Evolutionary conservation across 1,140 invertebrate genomes (phyloP), one percentile per base, ranked within the genome.

Genomic region (Drosophila arizonae): DNA sequence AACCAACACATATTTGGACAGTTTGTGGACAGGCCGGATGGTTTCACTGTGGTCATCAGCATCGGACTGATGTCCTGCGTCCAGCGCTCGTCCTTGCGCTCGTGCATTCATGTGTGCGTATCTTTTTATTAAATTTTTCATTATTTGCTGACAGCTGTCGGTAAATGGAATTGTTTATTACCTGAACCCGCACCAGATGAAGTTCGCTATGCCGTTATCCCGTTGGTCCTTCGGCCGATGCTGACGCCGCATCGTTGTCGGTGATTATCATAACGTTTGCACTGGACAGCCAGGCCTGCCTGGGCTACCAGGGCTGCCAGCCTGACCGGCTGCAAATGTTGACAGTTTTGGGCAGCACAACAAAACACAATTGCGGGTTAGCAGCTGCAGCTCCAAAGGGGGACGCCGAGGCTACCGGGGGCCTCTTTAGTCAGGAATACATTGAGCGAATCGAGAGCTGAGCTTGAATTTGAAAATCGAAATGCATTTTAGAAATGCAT

Each of bases 161-260:
- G 79, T 87, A 87, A 87, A 87, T 87, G 82, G 84, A 88, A 87
- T 87, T 87, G 82, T 87, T 87, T 82, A 87, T 87, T 87, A 87
- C 79, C 82, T 86, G 82, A 48, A 55, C 52, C 62, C 72, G 62
- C 69, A 46, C 60, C 68, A 39, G 36, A 11, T 39, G 36, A 39
- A 39, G 36, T 39, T 39, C 36, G 36, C 36, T 11, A 36, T 60
- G 46, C 72, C 54, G 50, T 41, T 26, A 10, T 33, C 6, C 58
- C 46, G 8, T 10, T 50, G 55, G 43, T 50, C 8, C 62, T 36
- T 28, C 43, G 41, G 26, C 28, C 15, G 28, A 28, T 48, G 28
- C 30, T 58, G 64, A n/a, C 43, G 52, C 58, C 43, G 60, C 64
- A 56, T 51, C 57, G 62, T 61, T 80, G 72, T 71, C 64, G 78